Evolutionary conservation across 2,888 invertebrate species (phyloP), one percentile per base, ranked within the genome.

Genomic region (Tethea ocularis): DNA sequence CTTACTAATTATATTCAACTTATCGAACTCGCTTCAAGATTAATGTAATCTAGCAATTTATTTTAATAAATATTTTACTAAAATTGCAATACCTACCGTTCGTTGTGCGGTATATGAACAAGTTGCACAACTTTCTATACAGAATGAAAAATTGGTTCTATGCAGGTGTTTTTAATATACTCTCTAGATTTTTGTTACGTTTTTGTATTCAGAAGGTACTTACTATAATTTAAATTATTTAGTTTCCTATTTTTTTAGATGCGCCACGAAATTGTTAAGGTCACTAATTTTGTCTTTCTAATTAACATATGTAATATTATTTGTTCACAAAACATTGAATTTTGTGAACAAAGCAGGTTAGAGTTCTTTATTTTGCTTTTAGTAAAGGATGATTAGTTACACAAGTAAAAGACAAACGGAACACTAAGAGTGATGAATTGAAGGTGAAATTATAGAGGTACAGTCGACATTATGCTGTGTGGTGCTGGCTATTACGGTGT

Each of bases 401-500:
- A 54, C 54, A 22, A 10, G 54, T 29, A 51, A 55, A 51, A 15
- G 51, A 33, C 22, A 38, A 53, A 29, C 20, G 22, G 56, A 23
- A 38, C 13, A 46, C 20, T 10, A 46, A 46, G 33, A 36, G 20
- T 6, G 26, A 36, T 33, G 54, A 20, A 33, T 53, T 33, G 53
- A 54, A 54, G 54, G 11, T 54, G 33, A 54, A 54, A 22, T 15
- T 33, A 36, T 20, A 54, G 54, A 54, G 36, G 22, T 24, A 52
- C 36, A 36, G 53, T 57, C 57, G 36, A 29, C 54, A 46, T 57
- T 57, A 52, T 57, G 38, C 51, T 52, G 41, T 56, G 54, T 46
- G n/a, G 15, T 33, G 56, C 56, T 52, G 52, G 51, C 58, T 57
- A 66, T 33, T 33, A 13, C 6, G 33, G 13, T 33, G 33, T 63